Evolutionary conservation across 2,797 vertebrate genomes (phyloP), one percentile per base, ranked within the genome.

Genomic region (Labeo calbasu): DNA sequence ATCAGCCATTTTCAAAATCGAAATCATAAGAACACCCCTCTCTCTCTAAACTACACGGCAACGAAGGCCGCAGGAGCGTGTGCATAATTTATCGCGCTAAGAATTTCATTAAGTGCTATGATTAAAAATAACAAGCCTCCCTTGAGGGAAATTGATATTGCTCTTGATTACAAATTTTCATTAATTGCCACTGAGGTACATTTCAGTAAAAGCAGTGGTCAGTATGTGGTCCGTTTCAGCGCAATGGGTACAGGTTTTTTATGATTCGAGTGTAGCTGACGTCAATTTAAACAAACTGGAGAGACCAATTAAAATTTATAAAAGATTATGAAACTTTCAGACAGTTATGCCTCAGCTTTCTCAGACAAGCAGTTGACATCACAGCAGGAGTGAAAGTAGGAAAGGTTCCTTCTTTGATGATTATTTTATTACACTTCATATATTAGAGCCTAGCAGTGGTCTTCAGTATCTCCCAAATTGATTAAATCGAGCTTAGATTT

Each of bases 361-460:
- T 66, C 28, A 10, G 14, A 48, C 36, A 61, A 69, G 51, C 55
- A 68, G 71, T 63, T 86, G 19, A 55, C 43, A 71, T 82, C 79
- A 59, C 79, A 59, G 79, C 51, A 71, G 51, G 25, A 71, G 51
- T n/a, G 10, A 65, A 53, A 53, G 21, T 63, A 51, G 10, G 14
- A 77, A 82, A 73, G 63, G 69, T 79, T 83, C 12, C 12, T 57
- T 32, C 76, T 87, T 82, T 87, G 73, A 84, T 87, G 79, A 73
- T 73, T 79, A 55, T 84, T 82, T 84, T 76, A 73, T 79, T n/a
- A 15, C 51, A 32, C 21, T 81, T 69, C 46, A 66, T 66, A 55
- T 48, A 48, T 13, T 19, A 68, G 75, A 59, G 75, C 19, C 8
- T 40, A 77, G 36, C 19, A 79, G 17, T 66, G 23, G 6, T 66